Evolutionary conservation across 2,888 invertebrate species (phyloP), one percentile per base, ranked within the genome.

Genomic region (Lithophane semibrunnea): DNA sequence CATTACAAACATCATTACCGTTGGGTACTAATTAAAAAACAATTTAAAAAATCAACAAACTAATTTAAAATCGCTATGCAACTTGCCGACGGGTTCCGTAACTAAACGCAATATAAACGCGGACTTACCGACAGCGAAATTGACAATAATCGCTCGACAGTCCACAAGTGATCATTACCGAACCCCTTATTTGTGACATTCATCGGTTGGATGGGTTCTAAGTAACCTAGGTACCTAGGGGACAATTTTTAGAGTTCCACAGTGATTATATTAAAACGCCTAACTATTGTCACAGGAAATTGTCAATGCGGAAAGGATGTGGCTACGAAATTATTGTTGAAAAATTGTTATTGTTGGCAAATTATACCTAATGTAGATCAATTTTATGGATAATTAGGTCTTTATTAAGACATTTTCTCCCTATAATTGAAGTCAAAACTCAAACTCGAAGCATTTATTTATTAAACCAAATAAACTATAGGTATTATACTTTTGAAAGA

Each of bases 171-270:
- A 76, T 88, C 80, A 89, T 92, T 92, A 92, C 70, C 9, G 42
- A 70, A 87, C 88, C 90, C 91, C 87, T 85, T 91, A 89, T 93
- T 94, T 93, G 90, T 83, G 83, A 86, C 90, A 91, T 92, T 93
- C 90, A 77, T 86, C 92, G 94, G 89, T 89, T 87, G 89, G 92
- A 85, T 93, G 92, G 84, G 77, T 85, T 79, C 91, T 92, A 92
- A 92, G 88, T 91, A 88, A 84, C 83, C 82, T 87, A 89, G 76
- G 70, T 82, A 82, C 68, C 75, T 77, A 84, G 79, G 87, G 87
- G 86, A 82, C 70, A 80, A 54, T 75, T 80, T 85, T 89, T 86
- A 84, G 83, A 76, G 83, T 83, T 82, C 80, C 81, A 49, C 64
- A 12, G 24, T 81, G 58, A 66, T 74, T 61, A 63, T 12, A 58